These are phyloP conservation scores for Otus scops DNA, from an alignment of 2,797 vertebrate genomes.

Conservation along the genomic window DNA sequence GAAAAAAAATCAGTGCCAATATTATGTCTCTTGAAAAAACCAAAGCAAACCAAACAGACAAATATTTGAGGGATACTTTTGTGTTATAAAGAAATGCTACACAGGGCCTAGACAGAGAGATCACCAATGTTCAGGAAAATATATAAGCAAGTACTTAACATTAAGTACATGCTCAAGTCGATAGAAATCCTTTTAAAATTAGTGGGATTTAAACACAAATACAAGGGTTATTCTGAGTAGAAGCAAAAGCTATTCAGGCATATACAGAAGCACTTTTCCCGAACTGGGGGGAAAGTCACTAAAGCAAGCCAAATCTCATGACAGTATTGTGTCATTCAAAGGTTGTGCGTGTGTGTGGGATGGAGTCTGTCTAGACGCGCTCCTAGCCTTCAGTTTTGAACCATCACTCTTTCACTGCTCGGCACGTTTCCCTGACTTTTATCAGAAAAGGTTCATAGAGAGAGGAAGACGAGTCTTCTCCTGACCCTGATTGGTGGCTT, in stretches of 20 bases:
- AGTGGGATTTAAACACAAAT: not conserved
- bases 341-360: not conserved
- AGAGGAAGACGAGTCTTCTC: not conserved
- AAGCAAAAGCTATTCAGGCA: not conserved
- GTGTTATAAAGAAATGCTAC: not conserved
- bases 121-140: not conserved
- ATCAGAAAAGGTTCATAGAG: not conserved
- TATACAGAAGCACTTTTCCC: not conserved
- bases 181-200: not conserved
- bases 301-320: not conserved
- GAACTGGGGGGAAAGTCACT: not conserved
- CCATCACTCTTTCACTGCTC: not conserved
- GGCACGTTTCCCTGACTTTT: not conserved
- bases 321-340: not conserved
- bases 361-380: not conserved
- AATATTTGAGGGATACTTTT: not conserved
- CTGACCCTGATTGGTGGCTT: slow-evolving; percentile 95
- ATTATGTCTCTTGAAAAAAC: not conserved
- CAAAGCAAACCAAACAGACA: not conserved
- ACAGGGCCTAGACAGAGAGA: not conserved
- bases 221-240: not conserved
- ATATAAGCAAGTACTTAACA: not conserved
- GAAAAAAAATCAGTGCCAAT: not conserved
- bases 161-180: not conserved
- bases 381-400: not conserved